phyloP scores from a whole-genome alignment of 2,797 vertebrate genomes.

The Anabacerthia variegaticeps region DNA sequence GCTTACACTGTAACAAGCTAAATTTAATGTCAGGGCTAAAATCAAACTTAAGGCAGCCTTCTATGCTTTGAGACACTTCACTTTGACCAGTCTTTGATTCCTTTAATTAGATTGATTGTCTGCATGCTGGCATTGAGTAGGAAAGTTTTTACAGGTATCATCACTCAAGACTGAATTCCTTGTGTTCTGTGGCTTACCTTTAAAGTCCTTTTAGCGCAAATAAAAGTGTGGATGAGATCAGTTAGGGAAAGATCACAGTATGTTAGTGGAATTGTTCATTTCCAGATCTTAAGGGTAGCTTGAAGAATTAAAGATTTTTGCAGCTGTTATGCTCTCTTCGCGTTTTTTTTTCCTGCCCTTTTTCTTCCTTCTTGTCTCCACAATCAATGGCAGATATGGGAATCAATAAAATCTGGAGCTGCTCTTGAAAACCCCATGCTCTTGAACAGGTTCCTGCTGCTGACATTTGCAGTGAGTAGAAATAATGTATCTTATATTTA shows the following conservation, averaged over 20 bases:
- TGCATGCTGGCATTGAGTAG: not conserved
- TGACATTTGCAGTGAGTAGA: conserved; percentile 92
- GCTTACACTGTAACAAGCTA: not conserved
- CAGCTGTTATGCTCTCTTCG: not conserved
- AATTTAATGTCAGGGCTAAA: not conserved
- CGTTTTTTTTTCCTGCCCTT: not conserved
- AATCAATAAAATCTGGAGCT: conserved; percentile 86
- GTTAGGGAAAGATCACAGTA: not conserved
- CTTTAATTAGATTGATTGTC: not conserved
- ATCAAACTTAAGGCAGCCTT: not conserved
- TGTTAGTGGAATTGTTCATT: not conserved
- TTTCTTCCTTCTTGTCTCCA: not conserved
- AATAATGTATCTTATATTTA: not conserved
- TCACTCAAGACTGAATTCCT: not conserved
- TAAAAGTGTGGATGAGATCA: not conserved
- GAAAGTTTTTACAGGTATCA: not conserved
- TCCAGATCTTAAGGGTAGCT: not conserved
- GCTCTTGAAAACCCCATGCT: conserved; percentile 87
- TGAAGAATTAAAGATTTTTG: not conserved
- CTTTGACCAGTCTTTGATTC: not conserved
- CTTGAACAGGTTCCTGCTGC: conserved; percentile 89
- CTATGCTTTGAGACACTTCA: not conserved
- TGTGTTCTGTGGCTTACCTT: not conserved
- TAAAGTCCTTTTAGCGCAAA: not conserved
- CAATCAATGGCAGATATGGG: conserved; percentile 86